These are phyloP conservation scores for Cuniculus paca DNA, from an alignment of 2,797 vertebrate species.

Conservation along the genomic window DNA sequence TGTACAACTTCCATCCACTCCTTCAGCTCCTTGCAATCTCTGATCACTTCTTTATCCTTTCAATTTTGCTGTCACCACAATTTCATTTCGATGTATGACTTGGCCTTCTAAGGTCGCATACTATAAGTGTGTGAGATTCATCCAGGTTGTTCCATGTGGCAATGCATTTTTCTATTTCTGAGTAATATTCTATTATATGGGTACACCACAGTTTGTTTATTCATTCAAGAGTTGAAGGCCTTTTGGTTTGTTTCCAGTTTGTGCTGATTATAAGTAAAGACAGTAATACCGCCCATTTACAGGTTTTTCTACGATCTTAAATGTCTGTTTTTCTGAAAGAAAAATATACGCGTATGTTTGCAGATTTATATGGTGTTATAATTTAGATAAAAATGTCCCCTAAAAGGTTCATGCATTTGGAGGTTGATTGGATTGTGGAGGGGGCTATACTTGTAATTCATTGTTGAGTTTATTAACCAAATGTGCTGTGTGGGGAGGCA, in stretches of 20 bases:
- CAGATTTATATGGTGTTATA: not conserved
- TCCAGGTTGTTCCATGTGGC: too few relatives aligned
- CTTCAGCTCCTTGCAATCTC: not conserved
- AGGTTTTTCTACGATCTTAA: not conserved
- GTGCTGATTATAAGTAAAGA: not conserved
- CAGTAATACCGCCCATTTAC: not conserved
- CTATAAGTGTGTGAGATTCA: not conserved
- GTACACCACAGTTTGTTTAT: not conserved
- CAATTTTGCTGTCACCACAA: not conserved
- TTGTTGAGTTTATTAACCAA: not conserved
- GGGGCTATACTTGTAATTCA: not conserved
- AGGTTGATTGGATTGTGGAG: not conserved
- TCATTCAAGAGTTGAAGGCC: not conserved
- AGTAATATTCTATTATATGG: not conserved
- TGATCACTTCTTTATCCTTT: not conserved
- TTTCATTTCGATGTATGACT: not conserved
- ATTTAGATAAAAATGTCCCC: not conserved
- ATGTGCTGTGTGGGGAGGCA: not conserved
- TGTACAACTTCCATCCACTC: not conserved
- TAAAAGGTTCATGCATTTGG: not conserved
- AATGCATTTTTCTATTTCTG: not conserved
- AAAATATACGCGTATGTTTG: not conserved
- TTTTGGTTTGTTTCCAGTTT: not conserved
- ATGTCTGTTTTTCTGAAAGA: not conserved
- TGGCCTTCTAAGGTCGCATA: not conserved